A percentile compares a stretch with the other conserved stretches of the same genome.
phyloP scores from a whole-genome alignment of 2,113 vertebrate species.

The Puffinus mauretanicus region DNA sequence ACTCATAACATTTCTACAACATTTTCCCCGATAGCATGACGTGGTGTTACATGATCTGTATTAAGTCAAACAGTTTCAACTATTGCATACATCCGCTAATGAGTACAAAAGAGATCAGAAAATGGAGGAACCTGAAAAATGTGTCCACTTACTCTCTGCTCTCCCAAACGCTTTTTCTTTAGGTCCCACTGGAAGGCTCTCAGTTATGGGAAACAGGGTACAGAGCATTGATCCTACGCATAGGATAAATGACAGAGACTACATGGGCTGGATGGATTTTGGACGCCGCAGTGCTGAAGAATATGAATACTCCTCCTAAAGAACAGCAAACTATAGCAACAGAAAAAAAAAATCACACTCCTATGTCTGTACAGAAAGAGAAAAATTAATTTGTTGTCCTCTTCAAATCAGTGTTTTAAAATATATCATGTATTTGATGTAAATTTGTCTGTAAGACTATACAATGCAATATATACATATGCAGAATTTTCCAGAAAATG shows the following conservation, averaged over 20 bases:
- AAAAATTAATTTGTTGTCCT: constrained; percentile 62
- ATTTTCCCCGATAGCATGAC: neutral
- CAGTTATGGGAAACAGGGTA: constrained; percentile 78
- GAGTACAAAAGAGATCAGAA: neutral
- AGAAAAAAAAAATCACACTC: neutral
- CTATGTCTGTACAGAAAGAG: constrained; percentile 54
- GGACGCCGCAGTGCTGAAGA: constrained; percentile 95
- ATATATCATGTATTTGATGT: constrained; percentile 82
- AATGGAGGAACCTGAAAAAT: neutral
- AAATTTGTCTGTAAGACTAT: constrained; percentile 85
- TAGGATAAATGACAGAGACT: constrained; percentile 94
- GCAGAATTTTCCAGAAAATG: constrained; percentile 80
- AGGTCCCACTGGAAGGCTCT: constrained; percentile 85
- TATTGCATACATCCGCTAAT: neutral
- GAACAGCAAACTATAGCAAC: neutral
- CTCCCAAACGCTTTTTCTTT: neutral
- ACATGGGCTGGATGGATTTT: constrained; percentile 98
- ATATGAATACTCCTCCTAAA: constrained; percentile 90
- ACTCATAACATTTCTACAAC: neutral
- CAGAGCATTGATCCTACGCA: constrained; percentile 80
- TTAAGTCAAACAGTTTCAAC: neutral
- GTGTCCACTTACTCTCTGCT: neutral
- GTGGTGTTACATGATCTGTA: neutral
- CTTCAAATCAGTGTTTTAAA: constrained; percentile 74
- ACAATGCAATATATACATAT: constrained; percentile 80